Conservation (phyloP, 2,888 invertebrate species). For the Ptychoptera contaminata region DNA sequence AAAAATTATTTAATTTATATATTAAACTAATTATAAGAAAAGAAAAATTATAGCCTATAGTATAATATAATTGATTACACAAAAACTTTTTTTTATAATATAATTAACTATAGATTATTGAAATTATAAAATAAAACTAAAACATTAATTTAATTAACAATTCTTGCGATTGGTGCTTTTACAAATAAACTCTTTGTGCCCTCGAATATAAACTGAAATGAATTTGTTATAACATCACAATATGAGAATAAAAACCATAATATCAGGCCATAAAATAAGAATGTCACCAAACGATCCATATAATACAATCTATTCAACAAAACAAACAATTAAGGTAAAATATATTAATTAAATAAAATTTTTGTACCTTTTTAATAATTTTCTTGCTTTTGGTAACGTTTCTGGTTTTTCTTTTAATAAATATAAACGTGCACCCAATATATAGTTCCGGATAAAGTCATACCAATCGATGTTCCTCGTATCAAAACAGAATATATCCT, state of each 20-base stretch:
- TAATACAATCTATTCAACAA: slow-evolving; percentile 33
- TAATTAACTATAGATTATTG: too few species aligned
- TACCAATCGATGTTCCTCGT: slow-evolving; percentile 38
- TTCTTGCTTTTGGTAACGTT: slow-evolving; percentile 53
- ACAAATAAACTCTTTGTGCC: too few species aligned
- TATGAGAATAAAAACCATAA: slow-evolving; percentile 27
- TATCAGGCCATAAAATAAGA: slow-evolving; percentile 18
- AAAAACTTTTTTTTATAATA: too few species aligned
- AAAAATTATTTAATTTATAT: too few species aligned
- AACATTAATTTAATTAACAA: too few species aligned
- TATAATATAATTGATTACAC: too few species aligned
- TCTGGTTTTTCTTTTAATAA: slow-evolving; percentile 69
- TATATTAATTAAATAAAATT: slow-evolving; percentile 4
- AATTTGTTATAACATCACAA: slow-evolving; percentile 21
- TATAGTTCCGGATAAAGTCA: slow-evolving; percentile 49
- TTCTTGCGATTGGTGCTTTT: too few species aligned
- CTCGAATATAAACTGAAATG: neutral
- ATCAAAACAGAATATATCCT: slow-evolving; percentile 39
- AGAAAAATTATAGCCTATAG: too few species aligned
- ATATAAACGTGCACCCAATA: slow-evolving; percentile 69
- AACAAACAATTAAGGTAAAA: neutral
- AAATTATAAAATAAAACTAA: too few species aligned
- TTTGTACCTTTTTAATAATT: slow-evolving; percentile 15
- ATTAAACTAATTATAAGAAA: too few species aligned
- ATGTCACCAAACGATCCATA: slow-evolving; percentile 30